Conservation (phyloP, 2,113 vertebrate genomes). For the Mustela lutreola region DNA sequence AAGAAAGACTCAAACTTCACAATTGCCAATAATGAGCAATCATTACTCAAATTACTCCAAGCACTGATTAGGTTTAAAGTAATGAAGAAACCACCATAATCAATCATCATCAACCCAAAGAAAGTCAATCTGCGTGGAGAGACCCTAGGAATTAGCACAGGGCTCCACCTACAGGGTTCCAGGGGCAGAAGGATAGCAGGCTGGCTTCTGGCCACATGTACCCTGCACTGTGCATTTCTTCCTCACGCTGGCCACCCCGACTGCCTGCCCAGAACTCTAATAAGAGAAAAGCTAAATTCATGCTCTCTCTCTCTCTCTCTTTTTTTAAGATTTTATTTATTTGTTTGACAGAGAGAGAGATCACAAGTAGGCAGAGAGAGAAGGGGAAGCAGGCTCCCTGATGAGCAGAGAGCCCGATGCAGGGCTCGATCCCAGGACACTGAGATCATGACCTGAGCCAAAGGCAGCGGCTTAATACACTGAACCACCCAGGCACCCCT, state of each 20-base stretch:
- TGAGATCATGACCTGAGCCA: too few species aligned
- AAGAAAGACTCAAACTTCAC: conserved; percentile 97
- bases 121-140: conserved; percentile 90
- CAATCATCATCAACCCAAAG: conserved; percentile 98
- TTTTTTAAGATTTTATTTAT: too few species aligned
- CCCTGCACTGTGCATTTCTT: fast-evolving
- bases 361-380: too few species aligned
- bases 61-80: conserved; percentile 99
- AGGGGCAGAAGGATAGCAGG: conserved; percentile 68
- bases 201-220: fast-evolving
- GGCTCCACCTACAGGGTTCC: conserved; percentile 92
- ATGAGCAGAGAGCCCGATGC: too few species aligned
- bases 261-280: neutral
- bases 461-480: too few species aligned
- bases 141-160: conserved; percentile 87
- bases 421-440: too few species aligned
- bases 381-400: too few species aligned
- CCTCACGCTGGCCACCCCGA: fast-evolving
- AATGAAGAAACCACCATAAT: conserved; percentile 99
- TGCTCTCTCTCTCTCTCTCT: neutral
- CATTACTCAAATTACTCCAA: conserved; percentile 99
- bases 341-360: too few species aligned
- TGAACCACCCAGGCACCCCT: neutral
- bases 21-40: conserved; percentile 99
- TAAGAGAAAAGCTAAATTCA: neutral